Conservation (phyloP, 2,797 vertebrate species). For the Danionella dracula region DNA sequence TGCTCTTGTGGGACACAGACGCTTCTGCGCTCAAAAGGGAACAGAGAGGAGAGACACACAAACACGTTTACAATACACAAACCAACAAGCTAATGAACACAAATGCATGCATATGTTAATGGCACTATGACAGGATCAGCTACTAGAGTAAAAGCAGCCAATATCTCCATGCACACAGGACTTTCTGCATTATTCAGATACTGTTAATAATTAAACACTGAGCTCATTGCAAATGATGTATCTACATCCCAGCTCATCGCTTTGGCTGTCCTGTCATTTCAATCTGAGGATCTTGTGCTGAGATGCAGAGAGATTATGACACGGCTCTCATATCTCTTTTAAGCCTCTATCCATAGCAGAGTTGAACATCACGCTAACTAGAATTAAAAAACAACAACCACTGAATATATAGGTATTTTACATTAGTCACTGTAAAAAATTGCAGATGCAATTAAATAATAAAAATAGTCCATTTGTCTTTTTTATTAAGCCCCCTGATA, state of each 20-base stretch:
- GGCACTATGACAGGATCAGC: slow-evolving; percentile 26
- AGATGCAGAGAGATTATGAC: slow-evolving; percentile 19
- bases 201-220: slow-evolving; percentile 44
- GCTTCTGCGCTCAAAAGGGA: slow-evolving; percentile 35
- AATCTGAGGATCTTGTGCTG: background rate
- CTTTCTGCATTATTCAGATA: slow-evolving; percentile 38
- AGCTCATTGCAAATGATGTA: slow-evolving; percentile 39
- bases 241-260: slow-evolving; percentile 31
- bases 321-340: slow-evolving; percentile 16
- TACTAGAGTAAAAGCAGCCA: slow-evolving; percentile 29
- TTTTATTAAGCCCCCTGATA: no score
- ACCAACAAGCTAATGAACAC: background rate
- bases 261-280: slow-evolving; percentile 16
- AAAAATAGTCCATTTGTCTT: no score
- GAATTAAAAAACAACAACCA: no score
- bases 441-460: no score
- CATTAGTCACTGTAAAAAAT: background rate
- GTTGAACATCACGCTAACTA: background rate
- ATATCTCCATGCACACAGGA: slow-evolving; percentile 19
- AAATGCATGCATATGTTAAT: background rate
- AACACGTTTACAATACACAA: slow-evolving; percentile 5
- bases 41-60: slow-evolving; percentile 18
- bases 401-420: background rate
- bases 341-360: background rate
- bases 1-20: slow-evolving; percentile 28